A percentile compares a stretch with the other conserved stretches of the same genome.
These are phyloP conservation scores for Bergia puertoricense DNA, from an alignment of 92 coral and sea anemone species.

Conservation along the genomic window DNA sequence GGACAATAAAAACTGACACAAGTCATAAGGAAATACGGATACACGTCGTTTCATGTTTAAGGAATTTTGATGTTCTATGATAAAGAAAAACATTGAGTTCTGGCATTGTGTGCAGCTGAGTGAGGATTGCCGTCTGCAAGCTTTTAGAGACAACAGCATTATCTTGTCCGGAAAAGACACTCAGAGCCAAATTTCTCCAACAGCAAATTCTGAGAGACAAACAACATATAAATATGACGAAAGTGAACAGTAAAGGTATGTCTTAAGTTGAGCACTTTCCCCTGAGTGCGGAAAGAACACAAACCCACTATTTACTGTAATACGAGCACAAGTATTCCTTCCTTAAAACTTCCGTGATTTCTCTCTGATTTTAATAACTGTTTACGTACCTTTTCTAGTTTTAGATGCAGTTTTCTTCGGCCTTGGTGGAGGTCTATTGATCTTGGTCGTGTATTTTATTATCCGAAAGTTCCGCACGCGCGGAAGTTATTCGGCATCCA, in stretches of 20 bases:
- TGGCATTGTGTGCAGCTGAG: not conserved
- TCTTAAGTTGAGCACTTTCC: not conserved
- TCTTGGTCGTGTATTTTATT: constrained; percentile 33
- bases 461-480: constrained; percentile 30
- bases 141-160: not conserved
- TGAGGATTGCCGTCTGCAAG: not conserved
- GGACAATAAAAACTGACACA: constrained; percentile 4
- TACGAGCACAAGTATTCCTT: not conserved
- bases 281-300: not conserved
- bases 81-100: not conserved
- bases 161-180: not conserved
- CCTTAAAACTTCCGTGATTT: not conserved
- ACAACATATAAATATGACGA: constrained; percentile 8
- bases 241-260: constrained; percentile 11
- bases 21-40: not conserved
- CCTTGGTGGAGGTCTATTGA: constrained; percentile 18
- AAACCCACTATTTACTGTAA: not conserved
- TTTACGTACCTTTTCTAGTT: not conserved
- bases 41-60: constrained; percentile 32
- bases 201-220: not conserved
- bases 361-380: not conserved
- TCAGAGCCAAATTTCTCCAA: not conserved
- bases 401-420: constrained; percentile 31
- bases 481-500: not conserved
- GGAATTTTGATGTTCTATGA: constrained; percentile 12